Base-by-base conservation (phyloP, 2,113 vertebrate genomes). In the Potamarius usumacintae region DNA sequence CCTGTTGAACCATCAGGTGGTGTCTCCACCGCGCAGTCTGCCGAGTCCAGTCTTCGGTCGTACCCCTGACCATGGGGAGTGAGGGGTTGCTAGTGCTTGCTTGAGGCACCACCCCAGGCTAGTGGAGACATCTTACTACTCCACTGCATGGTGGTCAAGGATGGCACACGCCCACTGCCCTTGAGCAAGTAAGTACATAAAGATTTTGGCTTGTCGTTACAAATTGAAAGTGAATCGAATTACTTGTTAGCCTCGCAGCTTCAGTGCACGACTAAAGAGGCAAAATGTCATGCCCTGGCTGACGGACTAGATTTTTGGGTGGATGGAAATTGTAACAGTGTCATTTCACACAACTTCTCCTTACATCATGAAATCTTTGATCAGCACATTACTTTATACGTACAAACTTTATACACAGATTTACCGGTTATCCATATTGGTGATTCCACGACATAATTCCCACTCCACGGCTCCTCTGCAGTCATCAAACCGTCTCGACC, bases 381-480 rank as follows among this genome's bases (percentile, higher is more conserved):
- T n/a, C n/a, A 10, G 4, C 9, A 48, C n/a, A 77, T 7, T 77
- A n/a, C 15, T n/a, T 55, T 27, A 2, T 2, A 82, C 52, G 0
- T 27, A 80, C 15, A 81, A 81, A n/a, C 15, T n/a, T 55, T 27
- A 2, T 2, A 82, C 52, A 25, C 30, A 52, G 0, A 5, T 80
- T 74, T 89, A 97, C 98, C 98, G 91, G 98, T 95, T 86, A 98
- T 94, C 98, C 98, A 99, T 87, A 99, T 95, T 0, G 98, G 98
- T 81, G 96, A 91, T 65, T 97, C 96, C 52, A 98, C 98, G 4
- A 90, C 93, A 30, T 99, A 99, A 91, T 97, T 94, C 1, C 97
- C 97, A 34, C 97, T 99, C 98, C 98, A 99, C 0, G 98, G 98
- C 88, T 99, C 96, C 85, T 97, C 95, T 0, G 98, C 98, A 0